phyloP scores from a whole-genome alignment of 2,113 vertebrate genomes.

The Morone saxatilis region DNA sequence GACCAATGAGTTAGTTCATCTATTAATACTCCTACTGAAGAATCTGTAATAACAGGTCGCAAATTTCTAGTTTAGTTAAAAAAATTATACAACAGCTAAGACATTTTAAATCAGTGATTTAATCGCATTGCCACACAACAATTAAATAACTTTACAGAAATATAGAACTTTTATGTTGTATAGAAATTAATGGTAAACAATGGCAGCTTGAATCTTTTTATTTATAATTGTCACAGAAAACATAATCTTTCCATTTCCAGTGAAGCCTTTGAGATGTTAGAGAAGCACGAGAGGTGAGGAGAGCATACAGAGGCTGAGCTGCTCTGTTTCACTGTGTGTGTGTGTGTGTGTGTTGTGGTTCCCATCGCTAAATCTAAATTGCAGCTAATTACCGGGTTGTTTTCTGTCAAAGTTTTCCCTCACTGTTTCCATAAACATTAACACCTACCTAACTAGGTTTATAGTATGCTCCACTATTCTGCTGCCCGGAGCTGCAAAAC shows the following conservation, averaged over 20 bases:
- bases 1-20: no score
- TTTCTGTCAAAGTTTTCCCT: constrained; percentile 82
- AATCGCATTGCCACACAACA: background rate
- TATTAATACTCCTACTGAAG: no score
- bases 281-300: background rate
- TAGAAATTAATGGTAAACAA: background rate
- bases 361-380: constrained; percentile 86
- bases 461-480: constrained; percentile 81
- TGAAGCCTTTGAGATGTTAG: background rate
- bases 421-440: constrained; percentile 89
- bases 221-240: background rate
- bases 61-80: background rate
- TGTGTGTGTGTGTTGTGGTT: constrained; percentile 43
- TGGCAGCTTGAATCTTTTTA: background rate
- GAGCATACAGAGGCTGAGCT: background rate
- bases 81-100: no score
- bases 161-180: background rate
- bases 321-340: constrained; percentile 7
- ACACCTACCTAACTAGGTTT: constrained; percentile 80
- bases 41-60: background rate
- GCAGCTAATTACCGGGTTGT: constrained; percentile 85
- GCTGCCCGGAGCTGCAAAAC: constrained; percentile 84
- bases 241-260: background rate
- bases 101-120: background rate
- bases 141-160: background rate